Conservation (phyloP, 2,113 vertebrate species). For the Megaceryle maxima region DNA sequence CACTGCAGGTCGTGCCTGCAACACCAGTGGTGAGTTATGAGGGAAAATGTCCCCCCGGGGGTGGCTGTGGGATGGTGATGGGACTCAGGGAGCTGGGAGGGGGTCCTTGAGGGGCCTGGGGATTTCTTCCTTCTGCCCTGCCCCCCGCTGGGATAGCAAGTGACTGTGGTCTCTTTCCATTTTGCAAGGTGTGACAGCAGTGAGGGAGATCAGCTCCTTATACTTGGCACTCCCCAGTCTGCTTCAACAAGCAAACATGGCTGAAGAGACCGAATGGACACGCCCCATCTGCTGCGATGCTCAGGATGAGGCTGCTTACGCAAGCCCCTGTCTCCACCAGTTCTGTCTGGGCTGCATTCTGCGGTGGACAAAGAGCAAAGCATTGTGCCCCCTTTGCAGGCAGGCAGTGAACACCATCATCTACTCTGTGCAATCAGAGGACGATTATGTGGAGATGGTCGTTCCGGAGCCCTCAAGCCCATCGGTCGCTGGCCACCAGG, state of each 20-base stretch:
- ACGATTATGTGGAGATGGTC: not conserved
- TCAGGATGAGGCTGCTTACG: fast-evolving
- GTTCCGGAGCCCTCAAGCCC: not conserved
- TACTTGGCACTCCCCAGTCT: no score
- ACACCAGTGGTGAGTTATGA: not conserved
- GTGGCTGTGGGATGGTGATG: fast-evolving
- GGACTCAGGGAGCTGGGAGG: not conserved
- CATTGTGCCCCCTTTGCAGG: not conserved
- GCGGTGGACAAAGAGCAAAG: not conserved
- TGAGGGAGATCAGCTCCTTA: no score
- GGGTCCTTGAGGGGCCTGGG: not conserved
- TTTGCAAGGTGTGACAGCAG: not conserved
- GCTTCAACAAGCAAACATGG: no score
- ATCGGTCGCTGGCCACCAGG: no score
- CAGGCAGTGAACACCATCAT: not conserved
- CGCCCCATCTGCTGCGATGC: not conserved
- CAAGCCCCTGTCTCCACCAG: not conserved
- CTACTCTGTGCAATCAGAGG: not conserved
- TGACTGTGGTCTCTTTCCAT: not conserved
- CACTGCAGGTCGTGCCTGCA: fast-evolving
- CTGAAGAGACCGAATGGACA: fast-evolving
- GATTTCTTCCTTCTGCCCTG: not conserved
- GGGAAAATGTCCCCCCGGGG: not conserved
- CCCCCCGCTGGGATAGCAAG: fast-evolving
- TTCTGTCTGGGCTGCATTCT: not conserved